These are phyloP conservation scores for Sinopyrophorus schimmeli DNA, from an alignment of 2,888 invertebrate genomes.

Conservation along the genomic window DNA sequence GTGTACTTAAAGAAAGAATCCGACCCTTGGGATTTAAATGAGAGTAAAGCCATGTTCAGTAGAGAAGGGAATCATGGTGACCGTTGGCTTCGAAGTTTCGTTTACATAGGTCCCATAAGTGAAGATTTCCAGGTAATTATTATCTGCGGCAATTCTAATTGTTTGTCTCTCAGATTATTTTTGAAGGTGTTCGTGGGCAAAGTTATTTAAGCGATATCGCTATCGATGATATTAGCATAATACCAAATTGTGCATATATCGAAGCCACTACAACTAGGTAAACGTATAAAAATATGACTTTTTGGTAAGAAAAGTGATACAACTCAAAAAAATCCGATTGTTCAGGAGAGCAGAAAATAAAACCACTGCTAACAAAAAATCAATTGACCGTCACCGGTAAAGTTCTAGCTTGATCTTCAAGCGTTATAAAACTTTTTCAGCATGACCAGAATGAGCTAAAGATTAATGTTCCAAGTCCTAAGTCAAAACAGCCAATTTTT, in stretches of 20 bases:
- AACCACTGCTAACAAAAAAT: no score
- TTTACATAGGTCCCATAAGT: constrained; percentile 53
- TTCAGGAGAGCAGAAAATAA: no score
- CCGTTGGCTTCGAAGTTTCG: constrained; percentile 64
- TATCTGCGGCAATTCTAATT: background rate
- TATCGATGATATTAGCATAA: constrained; percentile 75
- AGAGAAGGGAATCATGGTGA: constrained; percentile 71
- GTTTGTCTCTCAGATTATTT: constrained; percentile 64
- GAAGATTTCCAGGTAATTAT: constrained; percentile 62
- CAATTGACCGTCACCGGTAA: no score
- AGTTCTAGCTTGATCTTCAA: no score
- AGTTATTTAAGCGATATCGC: constrained; percentile 77
- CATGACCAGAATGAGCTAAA: no score
- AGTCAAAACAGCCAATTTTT: no score
- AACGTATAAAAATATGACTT: constrained; percentile 38
- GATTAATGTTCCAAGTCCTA: no score
- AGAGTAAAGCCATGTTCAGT: constrained; percentile 62
- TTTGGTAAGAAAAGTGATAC: background rate
- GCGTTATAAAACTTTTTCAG: no score
- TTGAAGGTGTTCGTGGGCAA: constrained; percentile 72
- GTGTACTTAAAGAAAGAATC: constrained; percentile 58
- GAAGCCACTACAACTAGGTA: constrained; percentile 45
- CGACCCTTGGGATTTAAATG: constrained; percentile 52
- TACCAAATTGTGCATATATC: constrained; percentile 60
- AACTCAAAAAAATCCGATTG: background rate